Percentiles rank a stretch among this genome's conserved stretches.
Conservation (phyloP, 2,888 invertebrate species). For the Nomada fabriciana region DNA sequence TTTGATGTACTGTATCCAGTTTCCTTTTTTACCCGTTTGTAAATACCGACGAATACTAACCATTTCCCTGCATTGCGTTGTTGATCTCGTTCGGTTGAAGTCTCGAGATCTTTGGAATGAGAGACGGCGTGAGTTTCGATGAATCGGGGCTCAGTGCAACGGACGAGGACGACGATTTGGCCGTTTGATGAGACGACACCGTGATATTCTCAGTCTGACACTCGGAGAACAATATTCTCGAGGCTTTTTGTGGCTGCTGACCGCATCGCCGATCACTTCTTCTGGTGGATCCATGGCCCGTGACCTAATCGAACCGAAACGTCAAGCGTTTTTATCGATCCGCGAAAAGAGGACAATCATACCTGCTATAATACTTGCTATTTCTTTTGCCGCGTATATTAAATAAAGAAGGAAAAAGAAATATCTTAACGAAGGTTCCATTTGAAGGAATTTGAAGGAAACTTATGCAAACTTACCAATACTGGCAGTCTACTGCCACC, state of each 20-base stretch:
- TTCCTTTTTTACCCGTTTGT: no score
- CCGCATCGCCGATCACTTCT: slow-evolving; percentile 83
- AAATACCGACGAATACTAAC: slow-evolving; percentile 62
- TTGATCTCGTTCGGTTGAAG: slow-evolving; percentile 87
- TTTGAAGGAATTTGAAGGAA: neutral
- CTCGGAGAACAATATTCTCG: slow-evolving; percentile 74
- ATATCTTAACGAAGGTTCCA: neutral
- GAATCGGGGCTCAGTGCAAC: slow-evolving; percentile 69
- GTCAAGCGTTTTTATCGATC: slow-evolving; percentile 20
- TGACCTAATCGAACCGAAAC: slow-evolving; percentile 53
- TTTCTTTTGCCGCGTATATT: neutral
- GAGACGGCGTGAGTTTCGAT: slow-evolving; percentile 76
- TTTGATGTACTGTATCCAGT: no score
- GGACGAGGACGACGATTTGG: slow-evolving; percentile 62
- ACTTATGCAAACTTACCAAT: neutral
- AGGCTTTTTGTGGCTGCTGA: slow-evolving; percentile 75
- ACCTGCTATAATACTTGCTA: neutral
- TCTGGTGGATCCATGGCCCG: slow-evolving; percentile 69
- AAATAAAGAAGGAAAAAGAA: no score
- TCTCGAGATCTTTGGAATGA: slow-evolving; percentile 88
- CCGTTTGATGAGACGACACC: slow-evolving; percentile 58
- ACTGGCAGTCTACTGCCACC: no score
- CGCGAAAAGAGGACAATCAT: slow-evolving; percentile 33
- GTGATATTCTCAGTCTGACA: slow-evolving; percentile 61
- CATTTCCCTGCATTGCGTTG: slow-evolving; percentile 84